phyloP scores from a whole-genome alignment of 2,113 vertebrate genomes.

The Meleagris gallopavo region DNA sequence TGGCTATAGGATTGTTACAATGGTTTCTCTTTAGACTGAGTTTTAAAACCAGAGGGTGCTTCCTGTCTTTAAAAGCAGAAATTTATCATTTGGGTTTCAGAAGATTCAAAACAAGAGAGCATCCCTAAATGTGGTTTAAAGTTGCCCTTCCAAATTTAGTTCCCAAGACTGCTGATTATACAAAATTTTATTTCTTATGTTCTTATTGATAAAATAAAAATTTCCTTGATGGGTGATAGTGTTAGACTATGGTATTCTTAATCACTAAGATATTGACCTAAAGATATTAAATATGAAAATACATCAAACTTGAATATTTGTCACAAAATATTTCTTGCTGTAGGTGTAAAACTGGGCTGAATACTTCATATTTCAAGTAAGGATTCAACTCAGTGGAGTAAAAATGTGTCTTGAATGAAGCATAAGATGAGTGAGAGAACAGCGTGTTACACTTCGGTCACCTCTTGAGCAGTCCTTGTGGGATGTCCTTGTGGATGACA shows the following conservation, averaged over 20 bases:
- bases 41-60: neutral
- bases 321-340: neutral
- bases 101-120: neutral
- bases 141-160: neutral
- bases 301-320: neutral
- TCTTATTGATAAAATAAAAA: neutral
- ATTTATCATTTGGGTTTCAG: neutral
- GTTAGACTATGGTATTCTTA: neutral
- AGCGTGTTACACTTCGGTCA: accelerated
- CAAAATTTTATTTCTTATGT: neutral
- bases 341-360: neutral
- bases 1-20: neutral
- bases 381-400: neutral
- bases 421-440: neutral
- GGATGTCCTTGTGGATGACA: neutral
- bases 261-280: neutral
- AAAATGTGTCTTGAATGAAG: neutral
- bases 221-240: neutral
- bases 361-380: neutral
- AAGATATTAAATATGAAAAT: neutral
- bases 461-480: neutral
- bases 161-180: neutral
- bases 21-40: neutral
- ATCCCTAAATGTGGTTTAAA: neutral
- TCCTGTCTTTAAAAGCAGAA: neutral